phyloP scores from a whole-genome alignment of 2,797 vertebrate genomes.

The Dermochelys coriacea region DNA sequence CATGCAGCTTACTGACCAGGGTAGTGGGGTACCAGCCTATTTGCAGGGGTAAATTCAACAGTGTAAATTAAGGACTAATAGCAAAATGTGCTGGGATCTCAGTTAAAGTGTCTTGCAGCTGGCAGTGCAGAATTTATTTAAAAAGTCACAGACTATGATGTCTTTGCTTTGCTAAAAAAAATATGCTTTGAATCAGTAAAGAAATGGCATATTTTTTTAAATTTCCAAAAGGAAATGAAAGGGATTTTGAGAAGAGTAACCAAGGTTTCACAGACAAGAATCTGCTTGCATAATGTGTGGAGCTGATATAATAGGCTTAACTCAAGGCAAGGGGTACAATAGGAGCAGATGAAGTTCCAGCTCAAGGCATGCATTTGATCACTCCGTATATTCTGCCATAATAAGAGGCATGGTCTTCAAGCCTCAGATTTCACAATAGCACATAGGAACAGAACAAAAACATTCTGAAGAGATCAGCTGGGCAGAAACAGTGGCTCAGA shows the following conservation, averaged over 20 bases:
- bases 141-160: slow-evolving; percentile 47
- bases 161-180: slow-evolving; percentile 65
- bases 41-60: slow-evolving; percentile 27
- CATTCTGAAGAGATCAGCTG: rapidly evolving
- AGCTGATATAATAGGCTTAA: slow-evolving; percentile 58
- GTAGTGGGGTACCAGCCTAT: background rate
- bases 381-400: background rate
- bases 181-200: slow-evolving; percentile 72
- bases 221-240: slow-evolving; percentile 82
- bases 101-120: slow-evolving; percentile 47
- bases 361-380: background rate
- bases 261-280: slow-evolving; percentile 54
- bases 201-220: slow-evolving; percentile 61
- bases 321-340: background rate
- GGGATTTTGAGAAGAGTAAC: slow-evolving; percentile 71
- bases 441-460: background rate
- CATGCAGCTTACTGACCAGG: background rate
- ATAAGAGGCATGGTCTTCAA: background rate
- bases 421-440: rapidly evolving
- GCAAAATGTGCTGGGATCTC: background rate
- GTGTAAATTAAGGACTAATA: slow-evolving; percentile 13
- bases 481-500: background rate
- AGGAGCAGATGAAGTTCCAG: slow-evolving; percentile 32
- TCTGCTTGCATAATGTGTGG: slow-evolving; percentile 56
- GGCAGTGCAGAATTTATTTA: slow-evolving; percentile 59